phyloP scores from a whole-genome alignment of 1,140 invertebrate genomes.

The Pseudomyrmex gracilis region DNA sequence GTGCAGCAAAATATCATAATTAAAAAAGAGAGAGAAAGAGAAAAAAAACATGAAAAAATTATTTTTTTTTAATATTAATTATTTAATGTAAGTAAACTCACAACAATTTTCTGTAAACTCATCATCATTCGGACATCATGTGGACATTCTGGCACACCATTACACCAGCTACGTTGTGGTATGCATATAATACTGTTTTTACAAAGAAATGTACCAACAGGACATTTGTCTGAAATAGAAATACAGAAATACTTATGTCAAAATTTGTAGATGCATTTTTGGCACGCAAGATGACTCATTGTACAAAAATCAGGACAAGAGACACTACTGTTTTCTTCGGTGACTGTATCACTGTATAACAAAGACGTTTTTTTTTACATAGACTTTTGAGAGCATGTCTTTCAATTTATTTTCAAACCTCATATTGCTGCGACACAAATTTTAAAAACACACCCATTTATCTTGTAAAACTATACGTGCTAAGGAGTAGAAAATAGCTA shows the following conservation, averaged over 20 bases:
- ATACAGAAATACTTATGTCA: conserved; percentile 53
- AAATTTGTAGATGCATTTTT: conserved; percentile 1
- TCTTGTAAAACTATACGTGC: conserved; percentile 38
- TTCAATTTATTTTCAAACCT: neutral
- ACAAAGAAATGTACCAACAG: conserved; percentile 90
- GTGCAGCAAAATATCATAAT: conserved; percentile 37
- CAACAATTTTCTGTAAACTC: conserved; percentile 84
- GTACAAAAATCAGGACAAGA: neutral
- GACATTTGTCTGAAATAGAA: conserved; percentile 84
- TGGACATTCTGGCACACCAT: conserved; percentile 89
- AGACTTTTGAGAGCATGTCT: too few relatives aligned
- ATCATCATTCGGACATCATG: conserved; percentile 89
- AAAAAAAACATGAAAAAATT: too few relatives aligned
- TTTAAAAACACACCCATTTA: conserved; percentile 10
- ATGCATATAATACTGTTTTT: conserved; percentile 89
- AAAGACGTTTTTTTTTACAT: too few relatives aligned
- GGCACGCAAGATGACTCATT: neutral
- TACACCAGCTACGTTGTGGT: conserved; percentile 88
- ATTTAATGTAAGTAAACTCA: conserved; percentile 65
- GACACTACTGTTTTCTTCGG: too few relatives aligned
- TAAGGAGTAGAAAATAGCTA: conserved; percentile 24
- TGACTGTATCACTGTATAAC: too few relatives aligned
- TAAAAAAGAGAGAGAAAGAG: neutral
- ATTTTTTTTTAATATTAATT: neutral
- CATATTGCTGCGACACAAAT: neutral